phyloP scores from a whole-genome alignment of 2,113 vertebrate genomes.

The Heptranchias perlo region DNA sequence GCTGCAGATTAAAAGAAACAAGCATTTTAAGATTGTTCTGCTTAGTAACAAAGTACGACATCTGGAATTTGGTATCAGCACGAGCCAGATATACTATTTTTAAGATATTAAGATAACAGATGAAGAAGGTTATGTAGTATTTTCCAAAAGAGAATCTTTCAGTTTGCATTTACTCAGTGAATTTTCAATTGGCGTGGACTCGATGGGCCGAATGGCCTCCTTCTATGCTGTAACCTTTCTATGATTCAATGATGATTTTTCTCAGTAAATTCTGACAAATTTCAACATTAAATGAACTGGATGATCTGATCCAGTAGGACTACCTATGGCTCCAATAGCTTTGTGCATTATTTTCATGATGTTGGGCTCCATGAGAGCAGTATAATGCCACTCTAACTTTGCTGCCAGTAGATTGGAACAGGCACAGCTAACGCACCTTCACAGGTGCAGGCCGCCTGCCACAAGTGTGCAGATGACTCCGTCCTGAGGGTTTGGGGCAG shows the following conservation, averaged over 20 bases:
- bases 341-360: background rate
- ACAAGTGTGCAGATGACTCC: background rate
- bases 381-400: background rate
- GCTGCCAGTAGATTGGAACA: background rate
- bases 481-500: background rate
- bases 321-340: background rate
- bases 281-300: background rate
- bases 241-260: too few relatives aligned
- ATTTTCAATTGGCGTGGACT: too few relatives aligned
- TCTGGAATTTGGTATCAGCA: background rate
- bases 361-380: background rate
- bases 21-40: background rate
- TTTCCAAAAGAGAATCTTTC: background rate
- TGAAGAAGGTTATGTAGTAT: background rate
- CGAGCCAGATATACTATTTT: background rate
- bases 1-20: background rate
- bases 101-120: background rate
- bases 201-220: too few relatives aligned
- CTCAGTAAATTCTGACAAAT: background rate
- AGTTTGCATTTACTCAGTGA: background rate
- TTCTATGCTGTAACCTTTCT: too few relatives aligned
- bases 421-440: background rate
- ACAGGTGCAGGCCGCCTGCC: background rate
- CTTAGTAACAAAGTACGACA: background rate
- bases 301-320: background rate